Percentiles rank a stretch among this genome's conserved stretches.
phyloP scores from a whole-genome alignment of 2,888 invertebrate genomes.

The Melanostoma scalare region DNA sequence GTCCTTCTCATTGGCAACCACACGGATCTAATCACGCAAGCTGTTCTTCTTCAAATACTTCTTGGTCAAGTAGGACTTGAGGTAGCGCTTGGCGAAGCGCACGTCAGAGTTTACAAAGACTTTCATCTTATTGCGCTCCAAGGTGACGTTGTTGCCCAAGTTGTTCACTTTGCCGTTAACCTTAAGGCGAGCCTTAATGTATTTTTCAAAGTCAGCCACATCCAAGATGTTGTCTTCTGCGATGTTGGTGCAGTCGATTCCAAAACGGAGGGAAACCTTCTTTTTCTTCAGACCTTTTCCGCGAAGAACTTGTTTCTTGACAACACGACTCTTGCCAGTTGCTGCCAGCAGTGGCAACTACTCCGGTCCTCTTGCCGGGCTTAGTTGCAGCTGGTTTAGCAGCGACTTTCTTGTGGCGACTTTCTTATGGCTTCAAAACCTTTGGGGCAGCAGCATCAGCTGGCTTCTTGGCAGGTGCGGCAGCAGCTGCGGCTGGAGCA shows the following conservation, averaged over 20 bases:
- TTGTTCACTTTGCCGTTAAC: constrained; percentile 98
- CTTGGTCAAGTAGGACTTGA: constrained; percentile 99
- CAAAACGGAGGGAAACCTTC: constrained; percentile 95
- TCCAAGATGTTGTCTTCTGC: constrained; percentile 99
- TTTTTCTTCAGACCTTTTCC: constrained; percentile 95
- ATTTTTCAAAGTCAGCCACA: constrained; percentile 96
- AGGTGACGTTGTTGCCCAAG: constrained; percentile 93
- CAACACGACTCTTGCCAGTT: constrained; percentile 82
- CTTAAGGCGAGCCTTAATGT: constrained; percentile 94
- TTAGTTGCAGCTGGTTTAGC: constrained; percentile 76
- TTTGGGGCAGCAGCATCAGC: constrained; percentile 71
- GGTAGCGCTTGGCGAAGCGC: constrained; percentile 93
- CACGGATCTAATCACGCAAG: constrained; percentile 98
- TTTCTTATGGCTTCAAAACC: constrained; percentile 75
- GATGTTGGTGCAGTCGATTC: constrained; percentile 99
- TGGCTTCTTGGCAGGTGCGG: constrained; percentile 65
- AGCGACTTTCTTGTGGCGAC: constrained; percentile 76
- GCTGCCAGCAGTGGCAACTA: constrained; percentile 78
- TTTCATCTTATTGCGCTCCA: constrained; percentile 97
- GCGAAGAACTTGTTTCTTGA: constrained; percentile 84
- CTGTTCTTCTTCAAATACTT: constrained; percentile 99
- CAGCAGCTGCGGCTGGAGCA: constrained; percentile 58
- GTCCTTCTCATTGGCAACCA: constrained; percentile 98
- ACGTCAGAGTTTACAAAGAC: constrained; percentile 94
- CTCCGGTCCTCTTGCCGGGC: constrained; percentile 78